Conservation (phyloP, 2,113 vertebrate species). For the Camelus bactrianus region DNA sequence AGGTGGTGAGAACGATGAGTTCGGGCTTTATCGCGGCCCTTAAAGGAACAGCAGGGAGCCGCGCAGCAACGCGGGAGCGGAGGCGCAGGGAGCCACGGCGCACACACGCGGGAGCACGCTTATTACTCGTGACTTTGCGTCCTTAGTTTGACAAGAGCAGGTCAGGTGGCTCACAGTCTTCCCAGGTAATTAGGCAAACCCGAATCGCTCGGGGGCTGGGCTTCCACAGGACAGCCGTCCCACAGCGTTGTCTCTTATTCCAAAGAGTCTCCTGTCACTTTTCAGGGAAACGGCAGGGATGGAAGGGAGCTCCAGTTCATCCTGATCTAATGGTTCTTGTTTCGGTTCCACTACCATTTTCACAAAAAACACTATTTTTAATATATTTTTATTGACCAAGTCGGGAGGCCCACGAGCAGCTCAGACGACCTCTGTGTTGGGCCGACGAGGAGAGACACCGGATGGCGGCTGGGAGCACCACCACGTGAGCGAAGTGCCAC, state of each 20-base stretch:
- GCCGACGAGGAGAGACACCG: neutral
- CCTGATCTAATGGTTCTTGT: accelerated
- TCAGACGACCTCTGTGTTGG: accelerated
- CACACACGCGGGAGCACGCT: neutral
- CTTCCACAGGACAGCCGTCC: neutral
- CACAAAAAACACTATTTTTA: neutral
- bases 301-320: neutral
- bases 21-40: neutral
- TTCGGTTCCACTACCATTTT: neutral
- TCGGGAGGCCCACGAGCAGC: neutral
- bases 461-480: neutral
- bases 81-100: too few species aligned
- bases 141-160: neutral
- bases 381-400: neutral
- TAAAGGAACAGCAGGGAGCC: neutral
- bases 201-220: neutral
- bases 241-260: neutral
- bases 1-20: neutral
- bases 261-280: neutral
- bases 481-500: neutral
- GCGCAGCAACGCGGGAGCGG: too few species aligned
- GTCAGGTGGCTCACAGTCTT: neutral
- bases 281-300: accelerated
- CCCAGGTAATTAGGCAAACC: neutral
- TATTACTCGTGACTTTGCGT: neutral